Base-by-base conservation (phyloP, 2,797 vertebrate species). In the Poeciliopsis presidionis region DNA sequence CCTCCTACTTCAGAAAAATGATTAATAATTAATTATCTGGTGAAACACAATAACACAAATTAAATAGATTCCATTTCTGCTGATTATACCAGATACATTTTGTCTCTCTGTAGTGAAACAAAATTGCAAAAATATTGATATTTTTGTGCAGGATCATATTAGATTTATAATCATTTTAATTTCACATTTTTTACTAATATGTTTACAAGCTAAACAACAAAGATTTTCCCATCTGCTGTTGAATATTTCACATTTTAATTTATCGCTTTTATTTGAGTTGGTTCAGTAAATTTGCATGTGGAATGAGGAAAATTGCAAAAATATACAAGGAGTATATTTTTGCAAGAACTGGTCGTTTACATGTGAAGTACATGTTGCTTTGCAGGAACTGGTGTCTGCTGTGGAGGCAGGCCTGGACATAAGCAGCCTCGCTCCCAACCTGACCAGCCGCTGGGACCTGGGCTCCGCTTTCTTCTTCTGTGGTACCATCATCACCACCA, bases 401-500 rank as follows among this genome's bases (percentile, higher is more conserved):
- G 90, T 97, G 71, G 93, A 96, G 39, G 94, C 94, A 18, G 97
- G 97, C 11, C 94, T 97, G 16, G 94, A 97, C 81, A 93, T 96
- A 11, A 92, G 76, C 80, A 91, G 65, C 87, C 94, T 95, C 76
- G 28, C 92, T 53, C 79, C 88, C 78, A 95, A 96, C 90, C 89
- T 91, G 83, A 95, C 92, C 89, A 97, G 91, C 63, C 95, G 93
- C 87, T 98, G 97, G 97, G 96, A 97, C 91, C 82, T 96, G 67
- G 92, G 94, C 79, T 97, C 96, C 0, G 96, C 97, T 41, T 97
- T 97, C 90, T 97, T 98, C 95, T 98, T 98, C 93, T 97, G 97
- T 74, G 97, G 97, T 72, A 98, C 97, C 82, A 97, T 98, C 90
- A 97, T 98, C 88, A 98, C 97, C 86, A 98, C 97, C 75, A 98